Evolutionary conservation across 2,113 vertebrate genomes (phyloP).

Genomic region (Hylia prasina): DNA sequence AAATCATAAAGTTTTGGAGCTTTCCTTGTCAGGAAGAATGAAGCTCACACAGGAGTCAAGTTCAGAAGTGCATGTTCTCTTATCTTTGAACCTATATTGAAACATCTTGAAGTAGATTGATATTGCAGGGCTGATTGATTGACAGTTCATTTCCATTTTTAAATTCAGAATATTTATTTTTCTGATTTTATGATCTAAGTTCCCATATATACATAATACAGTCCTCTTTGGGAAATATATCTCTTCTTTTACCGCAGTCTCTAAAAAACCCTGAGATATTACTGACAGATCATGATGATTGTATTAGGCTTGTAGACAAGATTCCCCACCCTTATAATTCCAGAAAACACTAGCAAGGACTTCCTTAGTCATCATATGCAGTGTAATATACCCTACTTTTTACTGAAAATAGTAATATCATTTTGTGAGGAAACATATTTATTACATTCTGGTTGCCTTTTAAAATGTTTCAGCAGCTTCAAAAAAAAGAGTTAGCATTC

Average conservation of each 20-base stretch:
- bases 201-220: not conserved
- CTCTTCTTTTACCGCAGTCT: not conserved
- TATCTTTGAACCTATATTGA: not conserved
- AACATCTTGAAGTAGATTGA: not conserved
- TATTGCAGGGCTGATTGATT: not conserved
- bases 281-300: not conserved
- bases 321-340: not conserved
- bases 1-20: not conserved
- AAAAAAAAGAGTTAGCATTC: not conserved
- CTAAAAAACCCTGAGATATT: not conserved
- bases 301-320: not conserved
- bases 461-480: not conserved
- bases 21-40: not conserved
- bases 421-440: not conserved
- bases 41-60: not conserved
- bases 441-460: not conserved
- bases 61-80: not conserved
- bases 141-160: not conserved
- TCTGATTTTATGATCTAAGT: not conserved
- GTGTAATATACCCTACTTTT: not conserved
- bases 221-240: not conserved
- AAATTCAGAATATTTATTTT: not conserved
- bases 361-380: not conserved
- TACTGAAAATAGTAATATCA: not conserved
- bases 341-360: not conserved